phyloP scores from a whole-genome alignment of 2,888 invertebrate species.

The Agrochola macilenta region DNA sequence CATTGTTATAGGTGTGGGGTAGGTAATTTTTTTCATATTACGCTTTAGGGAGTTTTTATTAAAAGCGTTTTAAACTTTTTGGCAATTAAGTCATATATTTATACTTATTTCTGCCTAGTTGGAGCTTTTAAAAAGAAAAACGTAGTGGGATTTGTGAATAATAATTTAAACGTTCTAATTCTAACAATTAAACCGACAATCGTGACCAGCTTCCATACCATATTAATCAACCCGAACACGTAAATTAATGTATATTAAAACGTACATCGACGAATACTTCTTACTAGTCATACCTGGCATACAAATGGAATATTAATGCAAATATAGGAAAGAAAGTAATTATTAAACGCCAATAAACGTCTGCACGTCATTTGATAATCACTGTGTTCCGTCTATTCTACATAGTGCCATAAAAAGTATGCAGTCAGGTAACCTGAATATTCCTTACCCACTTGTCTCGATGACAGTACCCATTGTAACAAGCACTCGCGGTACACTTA shows the following conservation, averaged over 20 bases:
- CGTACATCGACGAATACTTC: conserved; percentile 17
- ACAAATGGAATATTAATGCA: conserved; percentile 37
- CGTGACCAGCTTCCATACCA: not conserved
- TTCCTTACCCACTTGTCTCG: conserved; percentile 81
- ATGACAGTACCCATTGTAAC: conserved; percentile 78
- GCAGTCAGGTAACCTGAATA: conserved; percentile 46
- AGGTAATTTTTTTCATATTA: not conserved
- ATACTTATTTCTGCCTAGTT: not conserved
- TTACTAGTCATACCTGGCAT: conserved; percentile 26
- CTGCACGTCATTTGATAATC: conserved; percentile 40
- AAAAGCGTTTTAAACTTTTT: not conserved
- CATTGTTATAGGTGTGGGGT: not conserved
- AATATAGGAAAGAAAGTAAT: conserved; percentile 46
- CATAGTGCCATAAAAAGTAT: conserved; percentile 24
- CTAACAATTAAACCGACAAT: not conserved
- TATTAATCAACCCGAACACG: conserved; percentile 30
- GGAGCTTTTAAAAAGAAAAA: no score
- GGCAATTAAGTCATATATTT: no score
- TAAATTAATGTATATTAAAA: conserved; percentile 20
- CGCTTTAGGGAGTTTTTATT: no score
- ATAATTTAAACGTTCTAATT: not conserved
- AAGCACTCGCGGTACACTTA: conserved; percentile 66
- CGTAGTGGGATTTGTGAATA: no score
- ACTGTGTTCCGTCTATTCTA: conserved; percentile 25
- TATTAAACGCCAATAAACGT: conserved; percentile 38